phyloP scores from a whole-genome alignment of 2,888 invertebrate genomes.

The Ctena decussata region DNA sequence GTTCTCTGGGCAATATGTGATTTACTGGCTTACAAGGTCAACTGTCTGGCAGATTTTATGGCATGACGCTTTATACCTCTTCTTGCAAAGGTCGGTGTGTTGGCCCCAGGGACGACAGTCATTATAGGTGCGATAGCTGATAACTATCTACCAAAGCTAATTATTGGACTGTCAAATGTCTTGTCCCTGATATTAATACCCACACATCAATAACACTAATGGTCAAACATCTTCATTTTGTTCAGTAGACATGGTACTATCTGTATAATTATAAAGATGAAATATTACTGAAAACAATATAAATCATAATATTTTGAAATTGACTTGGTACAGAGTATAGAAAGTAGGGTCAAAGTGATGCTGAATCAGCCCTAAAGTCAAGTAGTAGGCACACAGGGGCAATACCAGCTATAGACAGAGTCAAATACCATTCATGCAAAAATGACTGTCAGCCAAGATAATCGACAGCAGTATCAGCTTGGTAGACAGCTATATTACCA shows the following conservation, averaged over 20 bases:
- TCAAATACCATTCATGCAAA: too few species aligned
- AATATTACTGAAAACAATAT: background rate
- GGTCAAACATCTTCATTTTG: background rate
- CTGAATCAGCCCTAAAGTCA: too few species aligned
- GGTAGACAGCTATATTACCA: too few species aligned
- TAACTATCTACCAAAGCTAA: background rate
- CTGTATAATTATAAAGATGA: background rate
- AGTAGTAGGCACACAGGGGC: too few species aligned
- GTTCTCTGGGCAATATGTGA: background rate
- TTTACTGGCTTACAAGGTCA: conserved; percentile 7
- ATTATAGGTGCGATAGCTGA: background rate
- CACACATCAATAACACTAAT: background rate
- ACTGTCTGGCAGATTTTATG: background rate
- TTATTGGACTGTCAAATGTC: background rate
- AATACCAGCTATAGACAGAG: too few species aligned
- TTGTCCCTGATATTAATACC: background rate
- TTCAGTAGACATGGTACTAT: background rate
- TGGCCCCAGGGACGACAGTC: background rate
- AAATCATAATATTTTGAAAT: too few species aligned
- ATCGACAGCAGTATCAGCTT: too few species aligned
- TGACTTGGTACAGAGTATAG: too few species aligned
- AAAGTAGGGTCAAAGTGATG: too few species aligned
- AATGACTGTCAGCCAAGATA: too few species aligned
- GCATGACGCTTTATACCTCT: background rate
- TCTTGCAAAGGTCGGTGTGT: background rate